phyloP scores from a whole-genome alignment of 2,888 invertebrate genomes.

The Cosmorhoe ocellata region DNA sequence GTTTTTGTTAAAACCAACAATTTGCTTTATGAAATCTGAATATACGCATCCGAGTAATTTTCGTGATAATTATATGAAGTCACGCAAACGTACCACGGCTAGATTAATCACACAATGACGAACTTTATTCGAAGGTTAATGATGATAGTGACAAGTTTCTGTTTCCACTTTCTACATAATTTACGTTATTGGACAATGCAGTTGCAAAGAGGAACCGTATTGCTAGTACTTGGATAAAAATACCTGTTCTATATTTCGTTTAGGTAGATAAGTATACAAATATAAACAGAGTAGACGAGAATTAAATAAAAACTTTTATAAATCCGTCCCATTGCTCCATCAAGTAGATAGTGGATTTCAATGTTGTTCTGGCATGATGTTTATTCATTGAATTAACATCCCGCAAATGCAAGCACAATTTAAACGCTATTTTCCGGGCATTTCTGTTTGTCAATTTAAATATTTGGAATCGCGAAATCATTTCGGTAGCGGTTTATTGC shows the following conservation, averaged over 20 bases:
- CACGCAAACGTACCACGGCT: constrained; percentile 68
- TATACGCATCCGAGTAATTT: constrained; percentile 64
- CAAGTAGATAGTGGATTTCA: constrained; percentile 54
- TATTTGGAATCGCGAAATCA: constrained; percentile 78
- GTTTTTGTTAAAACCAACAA: constrained; percentile 74
- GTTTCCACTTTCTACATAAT: constrained; percentile 1
- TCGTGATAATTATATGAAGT: constrained; percentile 70
- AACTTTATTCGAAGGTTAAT: constrained; percentile 42
- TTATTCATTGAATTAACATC: constrained; percentile 75
- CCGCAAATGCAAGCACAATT: constrained; percentile 75
- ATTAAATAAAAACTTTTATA: constrained; percentile 17
- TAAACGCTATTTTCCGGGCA: constrained; percentile 70
- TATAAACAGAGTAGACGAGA: background rate
- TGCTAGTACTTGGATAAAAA: too few relatives aligned
- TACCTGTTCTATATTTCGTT: too few relatives aligned
- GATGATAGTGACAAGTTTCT: constrained; percentile 32
- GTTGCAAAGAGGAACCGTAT: too few relatives aligned
- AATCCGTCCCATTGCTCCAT: constrained; percentile 36
- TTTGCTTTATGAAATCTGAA: constrained; percentile 76
- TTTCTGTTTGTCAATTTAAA: constrained; percentile 81
- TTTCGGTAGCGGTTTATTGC: constrained; percentile 72
- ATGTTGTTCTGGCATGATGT: constrained; percentile 63
- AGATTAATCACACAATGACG: constrained; percentile 44
- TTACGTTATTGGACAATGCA: background rate
- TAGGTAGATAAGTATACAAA: too few relatives aligned